Evolutionary conservation across 1,140 invertebrate species (phyloP).

Genomic region (Eupeodes corollae): DNA sequence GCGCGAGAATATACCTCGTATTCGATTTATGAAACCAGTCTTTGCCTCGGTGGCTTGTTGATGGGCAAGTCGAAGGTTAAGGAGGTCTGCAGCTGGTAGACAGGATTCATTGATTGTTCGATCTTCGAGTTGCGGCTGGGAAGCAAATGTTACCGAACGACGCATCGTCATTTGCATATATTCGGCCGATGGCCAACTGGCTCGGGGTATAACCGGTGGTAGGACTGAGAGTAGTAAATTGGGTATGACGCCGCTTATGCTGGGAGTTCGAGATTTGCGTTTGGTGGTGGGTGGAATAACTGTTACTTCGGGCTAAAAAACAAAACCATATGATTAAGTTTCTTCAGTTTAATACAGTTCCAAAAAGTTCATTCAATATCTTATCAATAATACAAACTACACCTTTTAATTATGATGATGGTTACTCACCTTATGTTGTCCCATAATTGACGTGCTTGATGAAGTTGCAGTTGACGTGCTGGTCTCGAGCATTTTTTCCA

Average conservation of each 20-base stretch:
- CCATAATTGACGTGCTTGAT: constrained; percentile 44
- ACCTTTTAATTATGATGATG: too few species aligned
- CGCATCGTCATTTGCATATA: constrained; percentile 41
- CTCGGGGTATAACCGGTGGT: constrained; percentile 59
- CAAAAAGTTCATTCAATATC: constrained; percentile 11
- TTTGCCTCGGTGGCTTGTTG: constrained; percentile 44
- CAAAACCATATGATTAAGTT: too few species aligned
- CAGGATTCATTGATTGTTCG: constrained; percentile 36
- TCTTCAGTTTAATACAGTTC: too few species aligned
- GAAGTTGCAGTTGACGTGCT: constrained; percentile 41
- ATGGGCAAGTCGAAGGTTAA: constrained; percentile 42
- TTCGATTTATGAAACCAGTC: constrained; percentile 41
- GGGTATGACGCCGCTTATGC: constrained; percentile 55
- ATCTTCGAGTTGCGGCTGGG: constrained; percentile 53
- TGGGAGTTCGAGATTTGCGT: constrained; percentile 44
- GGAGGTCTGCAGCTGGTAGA: constrained; percentile 43
- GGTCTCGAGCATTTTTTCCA: constrained; percentile 56
- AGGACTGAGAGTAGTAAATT: constrained; percentile 57
- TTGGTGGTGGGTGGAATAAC: constrained; percentile 8
- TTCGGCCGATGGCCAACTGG: constrained; percentile 62
- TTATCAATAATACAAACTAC: not conserved
- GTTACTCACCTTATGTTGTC: constrained; percentile 37
- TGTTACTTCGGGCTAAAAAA: constrained; percentile 37
- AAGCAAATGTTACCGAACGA: constrained; percentile 49
- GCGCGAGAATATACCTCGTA: constrained; percentile 34